Base-by-base conservation (phyloP, 2,113 vertebrate species). In the Tragelaphus buxtoni region DNA sequence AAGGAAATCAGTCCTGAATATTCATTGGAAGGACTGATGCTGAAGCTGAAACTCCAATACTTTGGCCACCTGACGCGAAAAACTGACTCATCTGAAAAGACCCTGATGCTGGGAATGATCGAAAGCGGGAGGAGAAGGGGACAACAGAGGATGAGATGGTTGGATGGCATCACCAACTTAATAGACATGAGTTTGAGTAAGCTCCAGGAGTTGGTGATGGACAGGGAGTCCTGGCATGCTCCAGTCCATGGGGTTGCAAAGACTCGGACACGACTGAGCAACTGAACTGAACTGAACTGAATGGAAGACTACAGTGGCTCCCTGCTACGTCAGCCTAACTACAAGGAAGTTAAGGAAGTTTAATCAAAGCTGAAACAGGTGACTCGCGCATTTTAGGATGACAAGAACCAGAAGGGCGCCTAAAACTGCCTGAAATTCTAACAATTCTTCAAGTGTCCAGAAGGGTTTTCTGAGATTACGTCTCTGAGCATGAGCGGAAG, bases 401-500 rank as follows among this genome's bases (percentile, higher is more conserved):
- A 22, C 3, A 58, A 35, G 32, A 63, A 35, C 82, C 24, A 4
- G 14, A 56, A 92, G 18, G 7, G 77, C 14, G 56, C 69, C 65
- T 14, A 30, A 11, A 81, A 47, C 3, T 26, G 35, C 3, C 32
- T 45, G 4, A 51, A 84, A 28, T 65, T 49, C 45, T 16, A 81
- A 56, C 32, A 22, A 7, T 24, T 42, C 5, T 53, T 24, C 45
- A 20, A 72, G 51, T 91, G 47, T 16, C 45, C 35, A 14, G 69
- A 51, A 56, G 28, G 7, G 35, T 95, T 80, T 88, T 91, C 93
- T 22, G 51, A 47, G 51, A 83, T 42, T 61, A 45, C 35, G 39
- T 88, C 35, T 93, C 92, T 94, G 96, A 95, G 97, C 97, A 97
- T 95, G 96, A 94, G 72, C 96, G 95, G 97, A 97, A 98, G 90